These are phyloP conservation scores for Cyprinodon diabolis DNA, from an alignment of 2,797 vertebrate genomes.

Conservation along the genomic window DNA sequence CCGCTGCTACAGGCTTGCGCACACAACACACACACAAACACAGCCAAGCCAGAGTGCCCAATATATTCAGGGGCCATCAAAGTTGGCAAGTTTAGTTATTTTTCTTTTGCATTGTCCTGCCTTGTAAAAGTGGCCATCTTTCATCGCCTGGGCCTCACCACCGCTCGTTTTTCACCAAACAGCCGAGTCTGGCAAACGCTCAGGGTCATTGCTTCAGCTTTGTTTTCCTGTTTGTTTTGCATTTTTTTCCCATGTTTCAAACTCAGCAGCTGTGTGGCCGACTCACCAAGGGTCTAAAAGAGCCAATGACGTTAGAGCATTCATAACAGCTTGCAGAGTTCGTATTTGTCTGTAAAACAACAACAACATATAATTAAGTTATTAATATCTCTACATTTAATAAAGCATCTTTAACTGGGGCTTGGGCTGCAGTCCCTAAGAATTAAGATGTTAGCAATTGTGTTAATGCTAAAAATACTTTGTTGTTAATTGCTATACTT, in stretches of 20 bases:
- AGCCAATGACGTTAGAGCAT: not conserved
- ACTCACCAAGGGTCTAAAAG: conserved; percentile 73
- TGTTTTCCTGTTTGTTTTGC: conserved; percentile 61
- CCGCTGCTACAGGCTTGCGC: conserved; percentile 91
- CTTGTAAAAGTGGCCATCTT: conserved; percentile 97
- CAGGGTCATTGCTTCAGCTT: conserved; percentile 71
- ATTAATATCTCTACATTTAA: not conserved
- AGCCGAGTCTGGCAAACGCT: conserved; percentile 64
- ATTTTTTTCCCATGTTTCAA: conserved; percentile 65
- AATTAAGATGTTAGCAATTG: not conserved
- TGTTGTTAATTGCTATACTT: not conserved
- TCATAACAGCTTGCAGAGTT: not conserved
- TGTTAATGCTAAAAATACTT: not conserved
- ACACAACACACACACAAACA: conserved; percentile 49
- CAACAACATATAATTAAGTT: not conserved
- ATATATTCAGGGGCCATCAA: conserved; percentile 88
- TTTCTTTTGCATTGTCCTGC: conserved; percentile 98
- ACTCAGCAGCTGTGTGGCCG: conserved; percentile 82
- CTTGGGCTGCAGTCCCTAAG: not conserved
- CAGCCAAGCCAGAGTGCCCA: conserved; percentile 74
- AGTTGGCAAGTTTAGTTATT: conserved; percentile 99
- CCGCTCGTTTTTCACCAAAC: conserved; percentile 69
- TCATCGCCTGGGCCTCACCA: conserved; percentile 91
- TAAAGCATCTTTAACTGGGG: not conserved
- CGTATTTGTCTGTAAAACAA: not conserved